Base-by-base conservation (phyloP, 1,140 invertebrate species). In the Colletes latitarsis region DNA sequence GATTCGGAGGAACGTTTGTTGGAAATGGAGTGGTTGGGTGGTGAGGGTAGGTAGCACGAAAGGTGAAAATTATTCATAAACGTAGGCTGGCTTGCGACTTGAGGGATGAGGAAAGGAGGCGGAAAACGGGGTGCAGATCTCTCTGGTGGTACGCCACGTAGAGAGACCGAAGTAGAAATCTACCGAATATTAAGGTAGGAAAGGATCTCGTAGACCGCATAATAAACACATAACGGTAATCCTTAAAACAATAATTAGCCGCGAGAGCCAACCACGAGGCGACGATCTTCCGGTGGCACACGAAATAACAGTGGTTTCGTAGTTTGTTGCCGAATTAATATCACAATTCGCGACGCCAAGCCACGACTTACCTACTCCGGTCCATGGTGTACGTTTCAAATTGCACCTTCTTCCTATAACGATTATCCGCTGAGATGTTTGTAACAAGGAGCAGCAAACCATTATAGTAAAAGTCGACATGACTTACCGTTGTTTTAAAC, bases 221-320 rank as follows among this genome's bases (percentile, higher is more conserved):
- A 93, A 92, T 93, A 92, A 92, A 92, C 90, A 88, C 92, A 92
- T 93, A 92, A 93, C 88, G 89, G 88, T 93, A 92, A 93, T 93
- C 92, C 92, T 91, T 91, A 92, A 93, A 93, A 92, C 92, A 93
- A 93, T 93, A 93, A 93, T 93, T 93, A 93, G 92, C 89, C 87
- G 63, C 73, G 78, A 83, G 81, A 82, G 84, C 77, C 86, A 82
- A 88, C 88, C 77, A 70, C 78, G 62, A 80, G 77, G 60, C 82
- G 80, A 86, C 87, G 85, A 90, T 90, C 83, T 90, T 89, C 77
- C 83, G 69, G 55, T 52, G 52, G 55, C 41, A 72, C 58, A 69
- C 71, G 81, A 72, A 86, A 85, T 87, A 86, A 85, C 75, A 71
- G 60, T 30, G 83, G 68, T 77, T 89, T 86, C 79, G 81, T 88